phyloP scores from a whole-genome alignment of 2,113 vertebrate species.

The Nothoprocta pentlandii region DNA sequence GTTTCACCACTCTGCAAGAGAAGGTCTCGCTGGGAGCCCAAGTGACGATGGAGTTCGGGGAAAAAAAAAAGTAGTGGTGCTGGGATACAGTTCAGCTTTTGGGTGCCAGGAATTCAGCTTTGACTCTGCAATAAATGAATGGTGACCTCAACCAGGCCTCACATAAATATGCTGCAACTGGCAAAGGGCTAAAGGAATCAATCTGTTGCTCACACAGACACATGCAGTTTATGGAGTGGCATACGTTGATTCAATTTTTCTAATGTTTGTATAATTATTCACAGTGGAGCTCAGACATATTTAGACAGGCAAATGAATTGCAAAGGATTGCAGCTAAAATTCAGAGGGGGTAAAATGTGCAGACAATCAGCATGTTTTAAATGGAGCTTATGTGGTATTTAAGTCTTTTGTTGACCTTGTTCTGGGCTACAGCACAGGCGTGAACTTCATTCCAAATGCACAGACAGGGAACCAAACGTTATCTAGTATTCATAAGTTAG shows the following conservation, averaged over 20 bases:
- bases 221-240: not conserved
- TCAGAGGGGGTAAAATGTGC: conserved; percentile 32
- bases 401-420: conserved; percentile 44
- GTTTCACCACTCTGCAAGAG: not conserved
- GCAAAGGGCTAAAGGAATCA: not conserved
- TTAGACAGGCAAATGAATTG: not conserved
- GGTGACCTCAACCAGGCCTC: not conserved
- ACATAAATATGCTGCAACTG: not conserved
- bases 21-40: not conserved
- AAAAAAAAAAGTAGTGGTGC: not conserved
- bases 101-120: not conserved
- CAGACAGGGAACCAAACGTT: not conserved
- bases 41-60: not conserved
- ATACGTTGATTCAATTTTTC: not conserved
- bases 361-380: conserved; percentile 13
- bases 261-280: not conserved
- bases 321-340: not conserved
- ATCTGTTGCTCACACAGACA: not conserved
- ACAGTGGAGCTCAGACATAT: not conserved
- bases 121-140: not conserved
- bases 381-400: conserved; percentile 45
- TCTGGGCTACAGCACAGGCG: conserved; percentile 15
- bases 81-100: not conserved
- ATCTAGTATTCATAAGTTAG: not conserved
- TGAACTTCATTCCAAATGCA: not conserved